Evolutionary conservation across 2,797 vertebrate species (phyloP).

Genomic region (Anisognathus igniventris): DNA sequence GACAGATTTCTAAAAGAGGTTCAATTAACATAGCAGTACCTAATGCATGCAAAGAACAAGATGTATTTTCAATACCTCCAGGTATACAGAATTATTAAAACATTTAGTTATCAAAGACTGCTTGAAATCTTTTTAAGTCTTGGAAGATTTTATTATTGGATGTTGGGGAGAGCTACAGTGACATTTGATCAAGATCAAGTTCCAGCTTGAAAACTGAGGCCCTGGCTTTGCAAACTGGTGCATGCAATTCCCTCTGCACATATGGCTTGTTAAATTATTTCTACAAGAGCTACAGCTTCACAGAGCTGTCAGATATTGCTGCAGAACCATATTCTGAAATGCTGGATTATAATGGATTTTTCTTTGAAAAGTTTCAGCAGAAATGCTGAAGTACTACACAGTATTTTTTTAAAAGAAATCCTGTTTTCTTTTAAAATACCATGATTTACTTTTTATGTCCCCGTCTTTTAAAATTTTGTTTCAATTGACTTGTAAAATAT

Average conservation of each 20-base stretch:
- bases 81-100: not conserved
- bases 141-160: not conserved
- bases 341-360: not conserved
- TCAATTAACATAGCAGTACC: not conserved
- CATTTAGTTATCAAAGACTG: not conserved
- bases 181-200: not conserved
- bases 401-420: not conserved
- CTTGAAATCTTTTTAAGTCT: not conserved
- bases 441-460: not conserved
- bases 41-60: not conserved
- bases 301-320: slow-evolving; percentile 2
- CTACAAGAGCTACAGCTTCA: not conserved
- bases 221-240: not conserved
- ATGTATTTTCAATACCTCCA: not conserved
- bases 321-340: not conserved
- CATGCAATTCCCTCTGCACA: not conserved
- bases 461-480: not conserved
- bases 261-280: not conserved
- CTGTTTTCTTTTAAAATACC: not conserved
- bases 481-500: not conserved
- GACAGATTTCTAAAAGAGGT: not conserved
- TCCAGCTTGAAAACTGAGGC: slow-evolving; percentile 10
- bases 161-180: not conserved
- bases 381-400: not conserved
- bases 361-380: not conserved